Base-by-base conservation (phyloP, 2,797 vertebrate species). In the Chiropotes sagulatus region DNA sequence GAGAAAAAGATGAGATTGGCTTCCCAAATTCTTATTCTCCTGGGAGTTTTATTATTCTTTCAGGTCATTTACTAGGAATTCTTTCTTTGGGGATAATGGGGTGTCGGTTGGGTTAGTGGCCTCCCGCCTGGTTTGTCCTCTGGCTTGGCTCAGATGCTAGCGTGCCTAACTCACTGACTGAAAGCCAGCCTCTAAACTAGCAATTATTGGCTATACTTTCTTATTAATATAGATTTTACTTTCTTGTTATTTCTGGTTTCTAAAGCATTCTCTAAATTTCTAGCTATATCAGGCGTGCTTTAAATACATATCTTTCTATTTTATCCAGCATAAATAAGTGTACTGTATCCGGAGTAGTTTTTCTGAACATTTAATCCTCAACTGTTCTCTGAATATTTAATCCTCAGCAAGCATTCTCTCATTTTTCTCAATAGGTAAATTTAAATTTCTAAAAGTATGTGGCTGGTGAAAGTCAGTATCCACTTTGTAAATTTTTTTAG, bases 341-440 rank as follows among this genome's bases (percentile, higher is more conserved):
- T 84, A 73, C 4, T 82, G 2, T 54, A 41, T 73, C 39, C 72
- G 7, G 7, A 75, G 2, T 36, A 8, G 24, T 91, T 93, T 89
- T 36, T 88, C 20, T 88, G 48, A 88, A 88, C 4, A 81, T 39
- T 93, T 92, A 72, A 79, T 61, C n/a, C 64, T 67, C 33, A n/a
- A n/a, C 15, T 19, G 4, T 94, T 89, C 41, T 88, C 20, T 91
- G 48, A 88, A 91, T 3, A 78, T 39, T 94, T 90, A 64, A 72
- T 61, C 33, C n/a, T 72, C 9, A n/a, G 28, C 1, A n/a, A 58
- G 15, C 33, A 90, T 75, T 19, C 0, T 54, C 11, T n/a, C 2
- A 67, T 76, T 92, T 84, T 83, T 87, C 57, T 90, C 8, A 73
- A 0, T 4, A 41, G 7, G 4, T n/a, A 78, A 10, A 64, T 72